Conservation (phyloP, 2,113 vertebrate species). For the Sporophila hypoxantha region DNA sequence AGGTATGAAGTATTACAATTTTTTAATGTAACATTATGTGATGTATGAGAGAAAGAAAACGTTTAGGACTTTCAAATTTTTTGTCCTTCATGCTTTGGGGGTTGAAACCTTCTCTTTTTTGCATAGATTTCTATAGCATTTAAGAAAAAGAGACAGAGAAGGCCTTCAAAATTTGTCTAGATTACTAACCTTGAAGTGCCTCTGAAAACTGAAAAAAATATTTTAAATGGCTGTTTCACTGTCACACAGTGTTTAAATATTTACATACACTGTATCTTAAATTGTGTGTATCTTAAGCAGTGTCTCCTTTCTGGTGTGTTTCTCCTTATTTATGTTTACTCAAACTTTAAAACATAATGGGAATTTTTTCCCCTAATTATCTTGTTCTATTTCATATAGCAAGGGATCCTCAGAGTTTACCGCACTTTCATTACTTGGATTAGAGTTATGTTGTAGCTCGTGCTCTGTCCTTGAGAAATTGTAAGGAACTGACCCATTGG, state of each 20-base stretch:
- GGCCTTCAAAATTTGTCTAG: slow-evolving; percentile 28
- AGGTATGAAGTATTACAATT: slow-evolving; percentile 79
- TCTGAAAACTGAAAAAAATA: background rate
- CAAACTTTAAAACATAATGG: background rate
- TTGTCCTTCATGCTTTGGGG: slow-evolving; percentile 42
- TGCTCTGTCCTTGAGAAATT: background rate
- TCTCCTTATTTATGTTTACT: slow-evolving; percentile 8
- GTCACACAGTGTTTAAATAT: background rate
- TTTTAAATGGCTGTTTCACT: slow-evolving; percentile 5
- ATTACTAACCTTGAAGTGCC: slow-evolving; percentile 21
- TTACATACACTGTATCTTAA: background rate
- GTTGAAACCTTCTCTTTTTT: slow-evolving; percentile 39
- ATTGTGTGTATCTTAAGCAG: background rate
- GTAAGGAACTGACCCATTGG: background rate
- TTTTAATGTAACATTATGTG: slow-evolving; percentile 54
- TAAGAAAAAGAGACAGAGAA: slow-evolving; percentile 25
- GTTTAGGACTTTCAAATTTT: background rate
- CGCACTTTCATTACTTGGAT: slow-evolving; percentile 21
- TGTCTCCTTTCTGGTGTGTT: slow-evolving; percentile 23
- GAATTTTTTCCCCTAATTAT: background rate
- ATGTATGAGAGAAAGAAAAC: slow-evolving; percentile 34
- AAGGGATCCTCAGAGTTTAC: slow-evolving; percentile 32
- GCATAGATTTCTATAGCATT: slow-evolving; percentile 17
- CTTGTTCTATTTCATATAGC: background rate
- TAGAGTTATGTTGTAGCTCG: background rate